Evolutionary conservation across 2,888 invertebrate genomes (phyloP), one percentile per base, ranked within the genome.

Genomic region (Hirtodrosophila alboralis): DNA sequence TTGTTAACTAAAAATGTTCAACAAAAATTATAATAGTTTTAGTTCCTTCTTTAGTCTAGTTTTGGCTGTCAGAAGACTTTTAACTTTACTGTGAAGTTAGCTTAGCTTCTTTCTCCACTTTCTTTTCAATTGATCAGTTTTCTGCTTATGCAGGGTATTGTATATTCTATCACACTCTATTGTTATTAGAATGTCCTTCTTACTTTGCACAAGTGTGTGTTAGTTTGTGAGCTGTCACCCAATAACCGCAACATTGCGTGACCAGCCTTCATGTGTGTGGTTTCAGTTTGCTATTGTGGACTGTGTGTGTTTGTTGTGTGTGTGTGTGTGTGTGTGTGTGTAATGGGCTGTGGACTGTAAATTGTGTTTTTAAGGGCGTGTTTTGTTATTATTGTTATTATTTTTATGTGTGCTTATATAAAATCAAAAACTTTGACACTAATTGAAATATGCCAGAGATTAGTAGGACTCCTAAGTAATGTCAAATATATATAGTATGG

Each of bases 381-480:
- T 7, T 33, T 43, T 3, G 18, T 21, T 21, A 21, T 21, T 21
- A 21, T 16, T 7, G 27, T 37, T 30, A 38, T 37, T 45, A 40
- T 14, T 30, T 14, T 30, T 10, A 27, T 49, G 23, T 58, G 44
- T 53, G 54, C 57, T 54, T 63, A 41, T 57, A 61, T 37, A 45
- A 70, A 79, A 74, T 72, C 74, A 61, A 80, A 71, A 79, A 63
- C 52, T 51, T 73, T 84, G 84, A 84, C 80, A 81, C 77, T 84
- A 84, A 81, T 81, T 80, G 77, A 83, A 83, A 79, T 83, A 76
- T 79, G 72, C 61, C 69, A 52, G 65, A 72, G 77, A 79, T 81
- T 79, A 83, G 45, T 34, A 54, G 45, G 33, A 58, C 36, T 44
- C 67, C 71, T 64, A 68, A 77, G 63, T 73, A 73, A 72, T 66